phyloP scores from a whole-genome alignment of 2,113 vertebrate genomes.

The Antennarius striatus region DNA sequence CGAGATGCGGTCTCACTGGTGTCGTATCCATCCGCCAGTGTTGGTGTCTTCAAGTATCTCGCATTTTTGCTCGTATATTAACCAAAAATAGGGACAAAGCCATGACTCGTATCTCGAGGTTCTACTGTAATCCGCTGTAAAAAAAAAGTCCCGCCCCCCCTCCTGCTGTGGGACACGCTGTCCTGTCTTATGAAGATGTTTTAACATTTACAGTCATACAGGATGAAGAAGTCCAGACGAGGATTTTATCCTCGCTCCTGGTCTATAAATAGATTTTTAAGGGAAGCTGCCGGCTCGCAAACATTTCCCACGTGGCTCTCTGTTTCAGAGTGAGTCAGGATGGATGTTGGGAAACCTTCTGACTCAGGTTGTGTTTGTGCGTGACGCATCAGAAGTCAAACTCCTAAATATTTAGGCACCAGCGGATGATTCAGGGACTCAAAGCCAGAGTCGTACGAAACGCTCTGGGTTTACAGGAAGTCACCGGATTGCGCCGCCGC shows the following conservation, averaged over 20 bases:
- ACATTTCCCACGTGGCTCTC: conserved; percentile 50
- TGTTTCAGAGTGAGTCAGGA: conserved; percentile 56
- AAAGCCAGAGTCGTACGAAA: conserved; percentile 5
- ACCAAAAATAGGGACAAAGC: too few species aligned
- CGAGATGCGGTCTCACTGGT: too few species aligned
- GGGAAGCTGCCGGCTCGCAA: conserved; percentile 28
- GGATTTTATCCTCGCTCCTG: conserved; percentile 33
- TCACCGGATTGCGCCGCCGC: conserved; percentile 5
- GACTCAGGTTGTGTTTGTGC: conserved; percentile 41
- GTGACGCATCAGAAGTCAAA: conserved; percentile 15
- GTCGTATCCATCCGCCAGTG: too few species aligned
- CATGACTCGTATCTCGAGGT: too few species aligned
- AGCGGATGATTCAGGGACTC: conserved; percentile 35
- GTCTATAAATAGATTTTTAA: conserved; percentile 57
- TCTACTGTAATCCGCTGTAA: too few species aligned
- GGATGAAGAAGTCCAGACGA: conserved; percentile 26
- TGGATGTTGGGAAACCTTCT: conserved; percentile 42
- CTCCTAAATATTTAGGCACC: conserved; percentile 9
- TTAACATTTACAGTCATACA: too few species aligned
- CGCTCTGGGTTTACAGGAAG: conserved; percentile 44
- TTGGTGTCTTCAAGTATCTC: too few species aligned
- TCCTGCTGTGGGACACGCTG: too few species aligned
- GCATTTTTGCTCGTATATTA: too few species aligned
- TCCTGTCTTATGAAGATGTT: too few species aligned
- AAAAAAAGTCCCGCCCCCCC: too few species aligned